These are phyloP conservation scores for Nudaria mundana DNA, from an alignment of 2,888 invertebrate genomes.

Conservation along the genomic window DNA sequence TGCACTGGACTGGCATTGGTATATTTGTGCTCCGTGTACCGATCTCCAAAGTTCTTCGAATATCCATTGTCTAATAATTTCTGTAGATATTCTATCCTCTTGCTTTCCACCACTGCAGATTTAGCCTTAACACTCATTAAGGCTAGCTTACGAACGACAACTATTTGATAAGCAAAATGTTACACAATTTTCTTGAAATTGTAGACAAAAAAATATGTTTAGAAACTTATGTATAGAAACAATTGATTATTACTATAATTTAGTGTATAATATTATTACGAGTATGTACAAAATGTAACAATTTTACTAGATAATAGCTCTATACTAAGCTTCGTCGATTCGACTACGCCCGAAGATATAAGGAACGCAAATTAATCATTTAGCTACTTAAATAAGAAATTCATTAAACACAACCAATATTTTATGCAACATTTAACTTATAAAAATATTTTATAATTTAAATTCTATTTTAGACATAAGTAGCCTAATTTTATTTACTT, in stretches of 20 bases:
- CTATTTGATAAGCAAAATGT: not conserved
- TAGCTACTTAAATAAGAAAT: no score
- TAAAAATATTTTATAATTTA: not conserved
- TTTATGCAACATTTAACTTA: no score
- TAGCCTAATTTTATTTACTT: not conserved
- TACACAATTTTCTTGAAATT: not conserved
- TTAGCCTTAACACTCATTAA: conserved; percentile 1
- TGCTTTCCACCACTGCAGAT: not conserved
- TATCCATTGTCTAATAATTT: not conserved
- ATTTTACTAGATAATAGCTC: not conserved
- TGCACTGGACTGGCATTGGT: not conserved
- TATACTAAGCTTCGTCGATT: conserved; percentile 4
- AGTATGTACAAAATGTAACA: not conserved
- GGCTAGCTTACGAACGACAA: conserved; percentile 1
- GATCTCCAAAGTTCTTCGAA: not conserved
- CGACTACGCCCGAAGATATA: not conserved
- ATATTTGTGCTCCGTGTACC: not conserved
- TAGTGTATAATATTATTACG: not conserved
- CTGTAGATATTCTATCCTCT: not conserved
- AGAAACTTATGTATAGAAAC: not conserved
- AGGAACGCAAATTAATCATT: not conserved
- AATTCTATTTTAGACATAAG: not conserved
- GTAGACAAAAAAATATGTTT: not conserved
- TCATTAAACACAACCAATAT: no score
- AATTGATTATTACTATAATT: not conserved